Evolutionary conservation across 2,888 invertebrate genomes (phyloP).

Genomic region (Malachius bipustulatus): DNA sequence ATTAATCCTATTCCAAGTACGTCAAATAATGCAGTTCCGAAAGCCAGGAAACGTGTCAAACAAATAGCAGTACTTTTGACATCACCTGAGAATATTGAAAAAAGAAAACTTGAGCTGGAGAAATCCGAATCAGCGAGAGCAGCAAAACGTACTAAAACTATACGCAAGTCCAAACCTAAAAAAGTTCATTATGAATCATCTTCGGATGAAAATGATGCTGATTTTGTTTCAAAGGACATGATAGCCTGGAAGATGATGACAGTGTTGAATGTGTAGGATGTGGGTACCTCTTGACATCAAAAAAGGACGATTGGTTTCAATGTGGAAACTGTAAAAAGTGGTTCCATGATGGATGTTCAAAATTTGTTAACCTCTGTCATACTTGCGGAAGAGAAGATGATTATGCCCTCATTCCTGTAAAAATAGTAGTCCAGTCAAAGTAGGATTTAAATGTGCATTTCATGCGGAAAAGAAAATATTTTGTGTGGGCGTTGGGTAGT

Average conservation of each 20-base stretch:
- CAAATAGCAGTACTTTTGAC: conserved; percentile 8
- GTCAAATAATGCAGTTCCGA: too few relatives aligned
- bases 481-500: too few relatives aligned
- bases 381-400: too few relatives aligned
- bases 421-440: too few relatives aligned
- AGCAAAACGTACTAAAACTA: conserved; percentile 8
- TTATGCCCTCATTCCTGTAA: too few relatives aligned
- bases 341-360: too few relatives aligned
- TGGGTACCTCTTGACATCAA: conserved; percentile 8
- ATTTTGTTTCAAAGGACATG: conserved; percentile 4
- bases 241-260: conserved; percentile 8
- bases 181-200: neutral
- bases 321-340: too few relatives aligned
- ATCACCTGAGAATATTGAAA: conserved; percentile 3
- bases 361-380: too few relatives aligned
- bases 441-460: too few relatives aligned
- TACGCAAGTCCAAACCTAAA: conserved; percentile 4
- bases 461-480: too few relatives aligned
- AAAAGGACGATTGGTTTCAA: conserved; percentile 10
- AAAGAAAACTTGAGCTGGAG: conserved; percentile 6
- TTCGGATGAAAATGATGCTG: conserved; percentile 6
- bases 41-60: too few relatives aligned
- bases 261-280: conserved; percentile 9
- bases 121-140: conserved; percentile 10
- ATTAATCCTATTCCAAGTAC: too few relatives aligned